phyloP scores from a whole-genome alignment of 2,888 invertebrate genomes.

The Chorisops tibialis region DNA sequence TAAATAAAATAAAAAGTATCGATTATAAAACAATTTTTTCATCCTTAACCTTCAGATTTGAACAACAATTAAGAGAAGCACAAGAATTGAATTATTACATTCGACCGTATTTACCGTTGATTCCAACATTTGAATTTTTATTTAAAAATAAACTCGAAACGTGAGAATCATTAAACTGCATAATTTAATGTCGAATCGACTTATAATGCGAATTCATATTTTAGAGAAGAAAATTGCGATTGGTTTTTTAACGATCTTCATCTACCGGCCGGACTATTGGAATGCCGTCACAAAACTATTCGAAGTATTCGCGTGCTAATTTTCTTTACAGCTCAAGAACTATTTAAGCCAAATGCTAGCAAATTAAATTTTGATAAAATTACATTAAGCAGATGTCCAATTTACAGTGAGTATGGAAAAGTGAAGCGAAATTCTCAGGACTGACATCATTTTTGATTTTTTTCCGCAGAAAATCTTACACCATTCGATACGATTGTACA shows the following conservation, averaged over 20 bases:
- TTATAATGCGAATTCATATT: background rate
- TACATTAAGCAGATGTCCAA: background rate
- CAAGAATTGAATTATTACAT: no score
- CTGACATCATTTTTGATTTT: background rate
- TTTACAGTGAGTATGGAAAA: slow-evolving; percentile 17
- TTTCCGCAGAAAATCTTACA: slow-evolving; percentile 16
- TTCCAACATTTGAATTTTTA: slow-evolving; percentile 14
- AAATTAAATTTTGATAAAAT: slow-evolving; percentile 20
- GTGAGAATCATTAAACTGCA: background rate
- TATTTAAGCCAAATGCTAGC: background rate
- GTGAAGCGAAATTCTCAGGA: background rate
- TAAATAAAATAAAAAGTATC: background rate
- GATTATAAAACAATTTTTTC: background rate
- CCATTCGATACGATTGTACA: slow-evolving; percentile 8
- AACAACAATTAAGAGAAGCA: background rate
- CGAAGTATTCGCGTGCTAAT: slow-evolving; percentile 8
- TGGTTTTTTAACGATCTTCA: slow-evolving; percentile 19
- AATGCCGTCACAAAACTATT: slow-evolving; percentile 9
- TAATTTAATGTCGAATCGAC: background rate
- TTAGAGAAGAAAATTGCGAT: slow-evolving; percentile 5
- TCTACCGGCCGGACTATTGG: slow-evolving; percentile 19
- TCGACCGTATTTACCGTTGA: slow-evolving; percentile 10
- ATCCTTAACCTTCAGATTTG: background rate
- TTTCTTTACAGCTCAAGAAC: background rate
- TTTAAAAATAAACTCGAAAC: slow-evolving; percentile 21